Conservation (phyloP, 2,888 invertebrate genomes). For the Xestia ashworthii region DNA sequence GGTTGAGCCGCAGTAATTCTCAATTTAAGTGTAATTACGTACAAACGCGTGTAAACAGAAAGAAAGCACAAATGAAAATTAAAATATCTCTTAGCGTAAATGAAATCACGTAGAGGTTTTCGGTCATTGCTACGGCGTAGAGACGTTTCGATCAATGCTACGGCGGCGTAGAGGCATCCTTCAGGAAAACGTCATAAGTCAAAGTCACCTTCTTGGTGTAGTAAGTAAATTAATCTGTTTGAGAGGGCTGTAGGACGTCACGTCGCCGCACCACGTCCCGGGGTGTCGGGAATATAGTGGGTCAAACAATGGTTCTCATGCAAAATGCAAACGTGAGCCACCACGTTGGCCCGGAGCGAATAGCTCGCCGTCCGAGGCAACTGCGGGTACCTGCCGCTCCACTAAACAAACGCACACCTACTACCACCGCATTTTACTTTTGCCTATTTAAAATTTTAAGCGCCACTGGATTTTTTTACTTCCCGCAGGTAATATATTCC, state of each 20-base stretch:
- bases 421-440: conserved; percentile 70
- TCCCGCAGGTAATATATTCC: conserved; percentile 57
- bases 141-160: conserved; percentile 19
- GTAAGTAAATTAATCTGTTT: conserved; percentile 71
- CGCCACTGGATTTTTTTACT: conserved; percentile 61
- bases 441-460: conserved; percentile 74
- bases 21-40: conserved; percentile 14
- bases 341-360: conserved; percentile 69
- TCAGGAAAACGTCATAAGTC: conserved; percentile 28
- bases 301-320: conserved; percentile 82
- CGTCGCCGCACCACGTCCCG: conserved; percentile 60
- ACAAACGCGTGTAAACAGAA: conserved; percentile 1
- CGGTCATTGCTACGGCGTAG: conserved; percentile 21
- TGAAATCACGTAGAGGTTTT: conserved; percentile 31
- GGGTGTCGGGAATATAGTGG: conserved; percentile 71
- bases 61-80: conserved; percentile 5
- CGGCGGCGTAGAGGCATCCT: not conserved
- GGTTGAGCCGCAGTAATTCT: conserved; percentile 12
- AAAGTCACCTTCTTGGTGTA: conserved; percentile 56
- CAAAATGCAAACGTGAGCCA: conserved; percentile 81
- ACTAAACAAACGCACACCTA: conserved; percentile 75
- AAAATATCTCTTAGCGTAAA: conserved; percentile 10
- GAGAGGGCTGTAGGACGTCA: conserved; percentile 55
- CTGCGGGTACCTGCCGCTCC: conserved; percentile 73
- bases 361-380: conserved; percentile 71